phyloP scores from a whole-genome alignment of 2,797 vertebrate species.

The Sus cebifrons region DNA sequence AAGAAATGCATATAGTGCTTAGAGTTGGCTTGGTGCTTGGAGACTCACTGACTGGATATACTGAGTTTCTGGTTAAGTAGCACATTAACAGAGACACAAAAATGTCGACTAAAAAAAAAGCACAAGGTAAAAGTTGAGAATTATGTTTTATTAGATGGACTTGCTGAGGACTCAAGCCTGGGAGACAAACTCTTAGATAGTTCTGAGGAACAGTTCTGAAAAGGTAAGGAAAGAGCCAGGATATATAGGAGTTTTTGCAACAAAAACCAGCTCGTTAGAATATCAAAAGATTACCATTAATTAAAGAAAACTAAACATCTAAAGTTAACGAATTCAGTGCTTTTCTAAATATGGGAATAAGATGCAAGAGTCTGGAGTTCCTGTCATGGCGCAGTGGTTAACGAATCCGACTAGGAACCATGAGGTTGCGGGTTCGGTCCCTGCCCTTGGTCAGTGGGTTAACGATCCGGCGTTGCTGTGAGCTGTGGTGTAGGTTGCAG shows the following conservation, averaged over 20 bases:
- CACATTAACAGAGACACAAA: background rate
- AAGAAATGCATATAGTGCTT: background rate
- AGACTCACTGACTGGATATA: background rate
- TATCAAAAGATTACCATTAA: background rate
- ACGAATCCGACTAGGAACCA: too few relatives aligned
- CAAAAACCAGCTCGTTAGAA: background rate
- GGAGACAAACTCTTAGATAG: background rate
- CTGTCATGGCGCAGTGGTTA: too few relatives aligned
- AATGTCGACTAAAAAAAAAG: too few relatives aligned
- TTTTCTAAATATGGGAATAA: background rate
- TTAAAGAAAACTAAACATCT: background rate
- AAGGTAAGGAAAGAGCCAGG: background rate
- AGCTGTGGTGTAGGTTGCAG: too few relatives aligned
- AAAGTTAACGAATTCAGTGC: background rate
- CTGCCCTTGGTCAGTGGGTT: too few relatives aligned
- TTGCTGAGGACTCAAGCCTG: background rate
- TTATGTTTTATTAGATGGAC: background rate
- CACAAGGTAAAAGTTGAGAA: background rate
- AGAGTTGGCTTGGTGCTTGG: background rate
- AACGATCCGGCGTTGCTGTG: too few relatives aligned
- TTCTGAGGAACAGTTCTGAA: background rate
- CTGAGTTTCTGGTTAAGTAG: background rate
- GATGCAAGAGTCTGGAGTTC: background rate
- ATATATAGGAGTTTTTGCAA: background rate
- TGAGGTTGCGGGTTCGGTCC: too few relatives aligned